Percentiles rank a stretch among this genome's conserved stretches.
These are phyloP conservation scores for Phortica magna DNA, from an alignment of 2,888 invertebrate genomes.

Conservation along the genomic window DNA sequence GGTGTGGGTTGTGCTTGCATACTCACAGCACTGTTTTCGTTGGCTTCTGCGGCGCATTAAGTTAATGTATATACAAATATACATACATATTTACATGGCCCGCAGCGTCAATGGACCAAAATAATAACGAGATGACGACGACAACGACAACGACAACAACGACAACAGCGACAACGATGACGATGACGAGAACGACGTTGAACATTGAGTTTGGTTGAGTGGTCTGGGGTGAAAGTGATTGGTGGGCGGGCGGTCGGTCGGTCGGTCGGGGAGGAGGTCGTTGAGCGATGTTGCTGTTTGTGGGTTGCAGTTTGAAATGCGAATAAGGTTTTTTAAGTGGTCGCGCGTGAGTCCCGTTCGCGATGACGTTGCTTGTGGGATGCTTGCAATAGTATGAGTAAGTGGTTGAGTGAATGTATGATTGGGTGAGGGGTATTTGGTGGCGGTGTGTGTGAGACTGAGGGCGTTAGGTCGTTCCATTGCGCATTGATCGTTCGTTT, in stretches of 20 bases:
- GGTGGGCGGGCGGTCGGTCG: conserved; percentile 14
- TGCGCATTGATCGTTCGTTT: conserved; percentile 18
- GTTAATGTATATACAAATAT: conserved; percentile 39
- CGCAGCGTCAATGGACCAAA: conserved; percentile 76
- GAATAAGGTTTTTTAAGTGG: conserved; percentile 74
- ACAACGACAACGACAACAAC: conserved; percentile 17
- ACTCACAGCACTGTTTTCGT: conserved; percentile 44
- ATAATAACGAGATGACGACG: conserved; percentile 67
- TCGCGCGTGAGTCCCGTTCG: conserved; percentile 66
- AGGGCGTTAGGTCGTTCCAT: conserved; percentile 49
- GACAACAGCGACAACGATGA: conserved; percentile 17
- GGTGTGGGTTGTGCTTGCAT: conserved; percentile 58
- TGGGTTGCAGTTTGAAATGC: conserved; percentile 57
- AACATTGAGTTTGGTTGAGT: not conserved
- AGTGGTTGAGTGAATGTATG: conserved; percentile 39
- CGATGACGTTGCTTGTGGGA: conserved; percentile 28
- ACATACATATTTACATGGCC: conserved; percentile 54
- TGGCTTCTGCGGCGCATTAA: conserved; percentile 59
- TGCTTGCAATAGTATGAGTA: not conserved
- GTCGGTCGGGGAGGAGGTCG: conserved; percentile 51
- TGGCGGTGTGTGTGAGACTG: conserved; percentile 31
- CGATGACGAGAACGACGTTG: conserved; percentile 19
- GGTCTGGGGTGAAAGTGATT: conserved; percentile 45
- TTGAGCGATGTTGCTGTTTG: conserved; percentile 35
- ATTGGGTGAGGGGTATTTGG: conserved; percentile 18